phyloP scores from a whole-genome alignment of 1,140 invertebrate species.

The Gonioctena quinquepunctata region DNA sequence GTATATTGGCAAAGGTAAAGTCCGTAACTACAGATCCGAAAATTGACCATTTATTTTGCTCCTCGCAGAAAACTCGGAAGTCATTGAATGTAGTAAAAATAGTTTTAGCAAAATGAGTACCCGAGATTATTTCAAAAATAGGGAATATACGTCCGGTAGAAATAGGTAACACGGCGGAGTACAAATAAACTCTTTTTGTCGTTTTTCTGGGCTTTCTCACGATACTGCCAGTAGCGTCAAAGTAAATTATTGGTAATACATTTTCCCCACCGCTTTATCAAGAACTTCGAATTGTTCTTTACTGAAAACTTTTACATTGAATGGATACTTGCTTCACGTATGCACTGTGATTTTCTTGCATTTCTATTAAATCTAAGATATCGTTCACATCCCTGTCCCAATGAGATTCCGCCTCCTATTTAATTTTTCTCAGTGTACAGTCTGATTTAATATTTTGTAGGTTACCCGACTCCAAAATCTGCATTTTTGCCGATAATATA shows the following conservation, averaged over 20 bases:
- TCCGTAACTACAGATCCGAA: conserved; percentile 15
- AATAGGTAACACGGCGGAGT: background rate
- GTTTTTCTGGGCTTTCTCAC: background rate
- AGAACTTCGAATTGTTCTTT: conserved; percentile 5
- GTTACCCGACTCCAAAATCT: background rate
- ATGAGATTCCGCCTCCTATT: conserved; percentile 8
- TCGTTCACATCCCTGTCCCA: conserved; percentile 16
- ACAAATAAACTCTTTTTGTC: background rate
- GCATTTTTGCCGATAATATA: background rate
- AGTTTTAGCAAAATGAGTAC: conserved; percentile 12
- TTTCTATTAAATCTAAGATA: conserved; percentile 10
- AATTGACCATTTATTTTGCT: conserved; percentile 8
- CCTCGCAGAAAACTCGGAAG: conserved; percentile 8
- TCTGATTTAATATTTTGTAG: conserved; percentile 23
- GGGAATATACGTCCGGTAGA: background rate
- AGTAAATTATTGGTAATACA: too few species aligned
- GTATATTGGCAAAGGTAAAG: conserved; percentile 15
- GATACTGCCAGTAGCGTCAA: background rate
- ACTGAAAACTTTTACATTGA: conserved; percentile 13
- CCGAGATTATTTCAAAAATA: conserved; percentile 11
- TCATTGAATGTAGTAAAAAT: conserved; percentile 13
- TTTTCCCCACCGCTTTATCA: background rate
- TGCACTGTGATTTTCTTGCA: conserved; percentile 19
- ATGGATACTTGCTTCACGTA: conserved; percentile 17
- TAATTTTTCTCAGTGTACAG: conserved; percentile 12